Evolutionary conservation across 2,113 vertebrate genomes (phyloP), one percentile per base, ranked within the genome.

Genomic region (Rhinopithecus roxellana): DNA sequence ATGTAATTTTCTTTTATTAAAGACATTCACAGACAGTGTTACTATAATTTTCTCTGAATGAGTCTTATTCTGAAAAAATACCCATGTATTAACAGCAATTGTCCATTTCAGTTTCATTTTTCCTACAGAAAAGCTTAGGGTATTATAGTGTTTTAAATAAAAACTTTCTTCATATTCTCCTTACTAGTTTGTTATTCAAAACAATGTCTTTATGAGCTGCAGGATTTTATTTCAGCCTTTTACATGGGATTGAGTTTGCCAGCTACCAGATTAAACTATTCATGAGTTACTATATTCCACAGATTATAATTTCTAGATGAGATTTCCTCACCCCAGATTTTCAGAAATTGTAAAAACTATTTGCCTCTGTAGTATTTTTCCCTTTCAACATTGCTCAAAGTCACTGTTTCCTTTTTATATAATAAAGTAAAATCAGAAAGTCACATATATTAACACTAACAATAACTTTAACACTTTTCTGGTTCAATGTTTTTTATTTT

Each of bases 61-160:
- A 90, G 35, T 74, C 8, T 84, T 85, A 91, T 95, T 92, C 43
- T 93, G 61, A 89, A 95, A 95, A 97, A 94, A 75, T 64, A 61
- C n/a, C 32, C 55, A 57, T 59, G 32, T 75, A 61, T 79, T 96
- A 89, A 59, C 3, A 89, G 8, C 16, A 83, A 48, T 79, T 40
- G 7, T 45, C 43, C 32, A 75, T 30, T 89, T 91, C 18, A 52
- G 3, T 94, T 95, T 79, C 23, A 40, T 84, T 84, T 93, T 90
- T 70, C 4, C 23, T 72, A 4, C 4, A 75, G 32, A 27, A 57
- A 32, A 96, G 30, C 3, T 95, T 9, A 35, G 6, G 4, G 1
- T 70, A 78, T 61, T 84, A 92, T 16, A 85, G 27, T 48, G 3
- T 77, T 70, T 95, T 64, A 84, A 77, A 81, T 80, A 77, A 70